Percentiles rank a stretch among this genome's conserved stretches.
These are phyloP conservation scores for Microchirus variegatus DNA, from an alignment of 2,797 vertebrate genomes.

Conservation along the genomic window DNA sequence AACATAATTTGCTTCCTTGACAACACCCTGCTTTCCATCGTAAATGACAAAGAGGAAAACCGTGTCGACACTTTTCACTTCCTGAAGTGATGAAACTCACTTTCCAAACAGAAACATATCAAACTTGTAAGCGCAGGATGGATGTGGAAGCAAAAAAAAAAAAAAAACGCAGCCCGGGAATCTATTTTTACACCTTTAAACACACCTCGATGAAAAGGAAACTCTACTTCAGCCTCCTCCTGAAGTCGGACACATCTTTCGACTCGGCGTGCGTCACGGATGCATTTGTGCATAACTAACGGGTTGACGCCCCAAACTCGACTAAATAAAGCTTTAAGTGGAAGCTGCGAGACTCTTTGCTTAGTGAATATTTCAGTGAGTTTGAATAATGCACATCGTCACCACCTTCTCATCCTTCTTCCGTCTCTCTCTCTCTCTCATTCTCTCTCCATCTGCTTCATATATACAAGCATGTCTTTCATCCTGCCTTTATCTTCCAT, in stretches of 20 bases:
- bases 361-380: slow-evolving; percentile 80
- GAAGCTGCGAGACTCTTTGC: slow-evolving; percentile 62
- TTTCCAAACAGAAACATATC: too few relatives aligned
- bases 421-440: slow-evolving; percentile 6
- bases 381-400: slow-evolving; percentile 83
- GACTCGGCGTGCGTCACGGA: slow-evolving; percentile 57
- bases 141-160: not conserved
- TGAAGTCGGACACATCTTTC: slow-evolving; percentile 39
- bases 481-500: slow-evolving; percentile 39
- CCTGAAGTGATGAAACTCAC: too few relatives aligned
- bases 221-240: slow-evolving; percentile 41
- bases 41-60: too few relatives aligned
- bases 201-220: slow-evolving; percentile 50
- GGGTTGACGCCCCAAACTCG: slow-evolving; percentile 62
- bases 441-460: slow-evolving; percentile 43
- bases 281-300: slow-evolving; percentile 75
- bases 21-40: too few relatives aligned
- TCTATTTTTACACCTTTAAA: slow-evolving; percentile 5
- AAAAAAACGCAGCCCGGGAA: slow-evolving; percentile 6
- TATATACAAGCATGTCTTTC: slow-evolving; percentile 26
- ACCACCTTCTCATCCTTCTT: slow-evolving; percentile 60
- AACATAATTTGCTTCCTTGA: too few relatives aligned
- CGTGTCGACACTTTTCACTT: too few relatives aligned
- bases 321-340: slow-evolving; percentile 80
- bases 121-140: not conserved